Base-by-base conservation (phyloP, 2,113 vertebrate species). In the Zosterops hypoxanthus region DNA sequence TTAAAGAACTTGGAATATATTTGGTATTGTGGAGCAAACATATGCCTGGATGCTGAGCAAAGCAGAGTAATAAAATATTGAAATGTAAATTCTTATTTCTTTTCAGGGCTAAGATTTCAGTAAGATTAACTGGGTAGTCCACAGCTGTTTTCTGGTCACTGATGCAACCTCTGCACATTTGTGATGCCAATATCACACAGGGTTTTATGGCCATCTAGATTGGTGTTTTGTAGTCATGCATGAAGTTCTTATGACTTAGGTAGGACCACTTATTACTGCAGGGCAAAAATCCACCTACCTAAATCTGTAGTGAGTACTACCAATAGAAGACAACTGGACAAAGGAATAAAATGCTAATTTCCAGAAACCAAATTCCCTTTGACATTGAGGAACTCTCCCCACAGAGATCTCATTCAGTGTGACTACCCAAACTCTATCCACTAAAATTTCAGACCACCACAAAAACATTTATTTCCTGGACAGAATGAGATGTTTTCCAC, bases 1-100 rank as follows among this genome's bases (percentile, higher is more conserved):
- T 59, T 52, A 88, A 31, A 31, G 16, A 92, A 28, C 19, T 4
- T 69, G 49, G 68, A 77, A 69, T n/a, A 69, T 26, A 39, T 77
- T 66, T 73, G 44, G 55, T 70, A 66, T 81, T 77, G 50, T 55
- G 68, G 26, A 70, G 50, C 20, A 80, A 87, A 77, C 0, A 1
- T 23, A 59, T 16, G 46, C 88, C 55, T 70, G 75, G 71, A 88
- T 61, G 59, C 34, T 86, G 64, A 80, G 71, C 20, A 96, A 90
- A 95, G 66, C n/a, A 69, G 65, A 64, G 87, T 61, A 88, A 25
- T 26, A 50, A 77, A 95, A 77, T 15, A 20, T 3, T 39, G 14
- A 69, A 39, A 90, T 24, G 63, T 26, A 86, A 90, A 82, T 70
- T 82, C 14, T 18, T 22, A 19, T 64, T 82, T 49, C 14, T 69